Conservation (phyloP, 2,888 invertebrate genomes). For the Dilophus febrilis region DNA sequence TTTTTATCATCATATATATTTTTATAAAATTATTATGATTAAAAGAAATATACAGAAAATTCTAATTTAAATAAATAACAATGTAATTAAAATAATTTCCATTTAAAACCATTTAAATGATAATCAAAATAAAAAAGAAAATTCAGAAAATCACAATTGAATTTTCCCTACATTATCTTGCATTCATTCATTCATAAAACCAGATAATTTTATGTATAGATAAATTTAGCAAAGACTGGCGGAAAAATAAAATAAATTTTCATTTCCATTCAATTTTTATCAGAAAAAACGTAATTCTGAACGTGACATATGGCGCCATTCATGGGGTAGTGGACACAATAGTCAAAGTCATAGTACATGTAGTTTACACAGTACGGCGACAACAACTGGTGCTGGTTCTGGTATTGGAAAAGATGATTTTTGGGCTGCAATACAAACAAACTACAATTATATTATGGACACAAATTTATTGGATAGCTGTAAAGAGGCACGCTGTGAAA, state of each 20-base stretch:
- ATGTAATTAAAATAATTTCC: no score
- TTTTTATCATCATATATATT: no score
- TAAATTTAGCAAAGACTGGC: background rate
- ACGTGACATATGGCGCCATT: constrained; percentile 52
- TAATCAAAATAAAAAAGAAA: no score
- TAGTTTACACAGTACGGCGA: constrained; percentile 25
- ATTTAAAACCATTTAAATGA: no score
- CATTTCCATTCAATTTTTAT: constrained; percentile 4
- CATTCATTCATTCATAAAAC: no score
- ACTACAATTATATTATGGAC: constrained; percentile 91
- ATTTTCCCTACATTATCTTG: no score
- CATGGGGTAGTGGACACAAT: constrained; percentile 55
- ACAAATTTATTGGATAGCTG: constrained; percentile 83
- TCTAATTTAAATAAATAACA: no score
- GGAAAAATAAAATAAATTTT: background rate
- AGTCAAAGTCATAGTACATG: constrained; percentile 48
- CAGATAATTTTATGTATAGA: no score
- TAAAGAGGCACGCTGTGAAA: constrained; percentile 37
- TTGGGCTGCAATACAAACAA: constrained; percentile 78
- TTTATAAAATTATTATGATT: no score
- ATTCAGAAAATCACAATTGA: no score
- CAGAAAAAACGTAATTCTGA: constrained; percentile 36
- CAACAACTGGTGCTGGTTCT: constrained; percentile 9
- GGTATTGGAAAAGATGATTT: constrained; percentile 59
- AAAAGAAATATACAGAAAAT: no score